Evolutionary conservation across 2,888 invertebrate genomes (phyloP).

Genomic region (Diarsia rubi): DNA sequence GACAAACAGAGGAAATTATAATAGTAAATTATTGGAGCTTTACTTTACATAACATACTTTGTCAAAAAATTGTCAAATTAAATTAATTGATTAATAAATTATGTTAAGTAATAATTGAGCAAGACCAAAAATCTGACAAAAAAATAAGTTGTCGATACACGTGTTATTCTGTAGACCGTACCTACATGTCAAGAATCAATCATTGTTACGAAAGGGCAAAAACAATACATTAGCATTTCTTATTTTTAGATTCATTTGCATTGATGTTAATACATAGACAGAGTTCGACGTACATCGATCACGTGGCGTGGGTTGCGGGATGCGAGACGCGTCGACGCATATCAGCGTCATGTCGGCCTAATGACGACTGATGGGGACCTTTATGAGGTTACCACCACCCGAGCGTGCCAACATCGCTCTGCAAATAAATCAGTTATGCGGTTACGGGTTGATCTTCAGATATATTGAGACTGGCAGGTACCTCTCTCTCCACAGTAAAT

Average conservation of each 20-base stretch:
- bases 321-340: conserved; percentile 63
- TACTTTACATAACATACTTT: too few relatives aligned
- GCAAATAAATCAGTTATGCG: conserved; percentile 82
- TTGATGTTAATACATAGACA: conserved; percentile 29
- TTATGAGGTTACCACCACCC: conserved; percentile 85
- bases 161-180: not conserved
- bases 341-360: conserved; percentile 80
- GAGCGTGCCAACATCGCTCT: conserved; percentile 78
- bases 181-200: conserved; percentile 14
- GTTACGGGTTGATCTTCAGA: conserved; percentile 67
- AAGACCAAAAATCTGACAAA: not conserved
- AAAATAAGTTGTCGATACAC: not conserved
- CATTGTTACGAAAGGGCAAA: conserved; percentile 26
- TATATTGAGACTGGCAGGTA: conserved; percentile 68
- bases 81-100: not conserved
- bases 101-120: not conserved
- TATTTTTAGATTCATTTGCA: conserved; percentile 36
- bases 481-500: conserved; percentile 32
- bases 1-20: not conserved
- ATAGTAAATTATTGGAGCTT: not conserved
- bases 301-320: conserved; percentile 22
- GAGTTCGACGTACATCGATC: conserved; percentile 60
- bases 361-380: conserved; percentile 89
- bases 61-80: not conserved
- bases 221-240: conserved; percentile 24